Percentiles rank a stretch among this genome's conserved stretches.
Conservation (phyloP, 2,113 vertebrate species). For the Nothocercus julius region DNA sequence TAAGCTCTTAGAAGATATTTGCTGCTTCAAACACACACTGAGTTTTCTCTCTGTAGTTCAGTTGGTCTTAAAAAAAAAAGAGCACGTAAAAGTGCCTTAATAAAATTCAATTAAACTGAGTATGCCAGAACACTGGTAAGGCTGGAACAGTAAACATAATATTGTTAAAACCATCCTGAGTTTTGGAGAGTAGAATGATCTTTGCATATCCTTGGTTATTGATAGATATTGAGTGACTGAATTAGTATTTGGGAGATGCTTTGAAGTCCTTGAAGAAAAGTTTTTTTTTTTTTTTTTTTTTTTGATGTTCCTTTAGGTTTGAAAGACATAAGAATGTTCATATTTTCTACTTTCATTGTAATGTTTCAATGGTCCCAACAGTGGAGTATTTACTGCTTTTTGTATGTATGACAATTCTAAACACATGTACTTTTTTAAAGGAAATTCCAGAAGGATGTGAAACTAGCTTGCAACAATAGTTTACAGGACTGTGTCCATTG, state of each 20-base stretch:
- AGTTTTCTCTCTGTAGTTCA: neutral
- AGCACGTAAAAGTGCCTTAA: neutral
- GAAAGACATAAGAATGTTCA: neutral
- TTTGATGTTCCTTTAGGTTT: neutral
- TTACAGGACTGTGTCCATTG: conserved; percentile 55
- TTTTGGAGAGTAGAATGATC: neutral
- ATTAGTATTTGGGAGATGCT: neutral
- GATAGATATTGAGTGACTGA: neutral
- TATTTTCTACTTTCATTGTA: conserved; percentile 5
- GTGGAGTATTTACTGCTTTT: conserved; percentile 59
- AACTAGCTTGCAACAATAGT: conserved; percentile 74
- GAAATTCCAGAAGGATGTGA: conserved; percentile 67
- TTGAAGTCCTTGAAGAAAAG: neutral
- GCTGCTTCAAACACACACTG: neutral
- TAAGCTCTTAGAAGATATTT: neutral
- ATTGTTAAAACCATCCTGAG: neutral
- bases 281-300: neutral
- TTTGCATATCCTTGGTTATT: neutral
- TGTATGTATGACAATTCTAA: conserved; percentile 68
- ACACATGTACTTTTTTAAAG: conserved; percentile 68
- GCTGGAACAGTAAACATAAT: neutral
- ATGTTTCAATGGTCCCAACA: conserved; percentile 35
- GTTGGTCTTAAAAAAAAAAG: neutral
- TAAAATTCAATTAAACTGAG: neutral
- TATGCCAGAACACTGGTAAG: neutral